Evolutionary conservation across 2,888 invertebrate species (phyloP).

Genomic region (Sarcophaga caerulescens): DNA sequence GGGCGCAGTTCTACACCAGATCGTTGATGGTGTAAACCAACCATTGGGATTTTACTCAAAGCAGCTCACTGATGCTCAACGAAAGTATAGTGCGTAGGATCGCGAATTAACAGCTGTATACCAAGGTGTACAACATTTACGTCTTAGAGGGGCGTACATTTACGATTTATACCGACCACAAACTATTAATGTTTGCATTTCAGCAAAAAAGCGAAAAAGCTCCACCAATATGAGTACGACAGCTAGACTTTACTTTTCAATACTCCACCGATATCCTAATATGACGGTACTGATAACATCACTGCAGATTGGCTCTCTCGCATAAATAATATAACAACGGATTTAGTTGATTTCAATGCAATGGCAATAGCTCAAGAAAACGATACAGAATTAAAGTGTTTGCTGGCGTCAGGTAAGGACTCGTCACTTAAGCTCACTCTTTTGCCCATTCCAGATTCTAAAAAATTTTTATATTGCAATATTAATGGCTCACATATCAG

Average conservation of each 20-base stretch:
- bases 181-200: neutral
- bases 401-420: no score
- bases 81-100: slow-evolving; percentile 45
- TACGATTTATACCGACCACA: neutral
- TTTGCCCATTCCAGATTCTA: slow-evolving; percentile 23
- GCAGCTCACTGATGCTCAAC: slow-evolving; percentile 1
- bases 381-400: neutral
- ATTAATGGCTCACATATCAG: slow-evolving; percentile 36
- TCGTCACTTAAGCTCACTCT: slow-evolving; percentile 10
- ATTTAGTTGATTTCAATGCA: no score
- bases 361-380: no score
- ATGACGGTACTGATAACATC: slow-evolving; percentile 41
- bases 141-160: no score
- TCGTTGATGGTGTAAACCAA: neutral
- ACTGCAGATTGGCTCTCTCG: no score
- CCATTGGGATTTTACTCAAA: slow-evolving; percentile 49
- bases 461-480: slow-evolving; percentile 58
- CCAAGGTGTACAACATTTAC: neutral
- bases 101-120: neutral
- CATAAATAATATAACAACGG: no score
- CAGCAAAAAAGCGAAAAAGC: slow-evolving; percentile 53
- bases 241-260: no score
- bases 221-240: no score
- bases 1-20: slow-evolving; percentile 32
- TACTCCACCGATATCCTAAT: neutral